These are phyloP conservation scores for Chondrosia reniformis DNA, from an alignment of 37 sponge, comb jelly and placozoan genomes.

Conservation along the genomic window DNA sequence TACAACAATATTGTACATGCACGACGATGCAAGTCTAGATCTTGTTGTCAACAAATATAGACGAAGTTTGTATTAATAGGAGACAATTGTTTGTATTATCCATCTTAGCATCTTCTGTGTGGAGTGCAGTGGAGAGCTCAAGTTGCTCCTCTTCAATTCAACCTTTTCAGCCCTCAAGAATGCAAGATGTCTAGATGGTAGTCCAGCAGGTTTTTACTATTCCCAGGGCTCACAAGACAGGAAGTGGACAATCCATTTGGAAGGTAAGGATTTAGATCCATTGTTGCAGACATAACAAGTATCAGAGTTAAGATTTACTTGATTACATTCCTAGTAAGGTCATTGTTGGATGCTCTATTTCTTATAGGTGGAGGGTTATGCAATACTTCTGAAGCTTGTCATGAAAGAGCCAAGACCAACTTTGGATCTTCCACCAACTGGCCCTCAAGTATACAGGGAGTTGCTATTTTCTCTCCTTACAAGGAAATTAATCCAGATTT, in stretches of 20 bases:
- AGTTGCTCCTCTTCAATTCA: background rate
- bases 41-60: too few species aligned
- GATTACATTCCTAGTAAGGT: too few species aligned
- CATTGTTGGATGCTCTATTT: too few species aligned
- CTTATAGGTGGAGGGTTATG: slow-evolving; percentile 20
- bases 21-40: too few species aligned
- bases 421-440: background rate
- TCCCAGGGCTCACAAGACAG: background rate
- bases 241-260: slow-evolving; percentile 19
- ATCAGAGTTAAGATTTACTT: too few species aligned
- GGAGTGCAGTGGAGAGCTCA: background rate
- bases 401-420: background rate
- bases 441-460: background rate
- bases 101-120: background rate
- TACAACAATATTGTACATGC: too few species aligned
- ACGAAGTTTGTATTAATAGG: too few species aligned
- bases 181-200: slow-evolving; percentile 13
- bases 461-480: slow-evolving; percentile 2
- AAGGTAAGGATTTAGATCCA: too few species aligned
- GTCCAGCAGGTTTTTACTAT: slow-evolving; percentile 17
- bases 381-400: slow-evolving; percentile 3
- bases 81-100: too few species aligned
- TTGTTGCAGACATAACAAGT: too few species aligned
- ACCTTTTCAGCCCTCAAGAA: slow-evolving; percentile 8
- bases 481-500: background rate